These are phyloP conservation scores for Phrynosoma platyrhinos DNA, from an alignment of 2,113 vertebrate species.

Conservation along the genomic window DNA sequence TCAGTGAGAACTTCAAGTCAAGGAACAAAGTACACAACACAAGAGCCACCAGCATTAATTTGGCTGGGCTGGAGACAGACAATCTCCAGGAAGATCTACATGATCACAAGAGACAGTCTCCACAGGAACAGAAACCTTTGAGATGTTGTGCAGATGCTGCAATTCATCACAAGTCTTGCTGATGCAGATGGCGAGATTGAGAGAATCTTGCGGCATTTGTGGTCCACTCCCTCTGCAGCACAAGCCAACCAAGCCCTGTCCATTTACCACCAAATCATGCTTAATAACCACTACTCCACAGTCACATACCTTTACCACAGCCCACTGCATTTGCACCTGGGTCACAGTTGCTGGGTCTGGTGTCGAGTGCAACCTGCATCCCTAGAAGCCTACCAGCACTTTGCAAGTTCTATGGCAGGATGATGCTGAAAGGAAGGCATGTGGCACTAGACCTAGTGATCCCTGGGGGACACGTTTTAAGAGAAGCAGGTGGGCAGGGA, in stretches of 20 bases:
- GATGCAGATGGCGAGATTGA: neutral
- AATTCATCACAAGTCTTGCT: neutral
- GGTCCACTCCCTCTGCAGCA: neutral
- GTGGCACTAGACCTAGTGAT: neutral
- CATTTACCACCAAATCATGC: no score
- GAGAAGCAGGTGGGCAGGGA: constrained; percentile 54
- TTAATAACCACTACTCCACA: neutral
- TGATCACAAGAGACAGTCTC: neutral
- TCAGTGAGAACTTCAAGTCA: no score
- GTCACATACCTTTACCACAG: neutral
- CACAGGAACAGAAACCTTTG: no score
- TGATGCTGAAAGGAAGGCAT: neutral
- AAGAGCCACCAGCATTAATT: neutral
- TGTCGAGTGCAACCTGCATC: neutral
- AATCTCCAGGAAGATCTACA: neutral
- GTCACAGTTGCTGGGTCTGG: no score
- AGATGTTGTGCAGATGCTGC: no score
- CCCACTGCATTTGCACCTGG: no score
- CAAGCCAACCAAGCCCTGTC: neutral
- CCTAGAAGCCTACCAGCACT: neutral
- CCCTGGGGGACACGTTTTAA: neutral
- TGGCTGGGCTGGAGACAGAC: neutral
- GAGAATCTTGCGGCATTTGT: neutral
- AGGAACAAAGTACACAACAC: neutral
- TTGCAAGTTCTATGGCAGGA: neutral